These are phyloP conservation scores for Anisognathus igniventris DNA, from an alignment of 2,797 vertebrate genomes.

Conservation along the genomic window DNA sequence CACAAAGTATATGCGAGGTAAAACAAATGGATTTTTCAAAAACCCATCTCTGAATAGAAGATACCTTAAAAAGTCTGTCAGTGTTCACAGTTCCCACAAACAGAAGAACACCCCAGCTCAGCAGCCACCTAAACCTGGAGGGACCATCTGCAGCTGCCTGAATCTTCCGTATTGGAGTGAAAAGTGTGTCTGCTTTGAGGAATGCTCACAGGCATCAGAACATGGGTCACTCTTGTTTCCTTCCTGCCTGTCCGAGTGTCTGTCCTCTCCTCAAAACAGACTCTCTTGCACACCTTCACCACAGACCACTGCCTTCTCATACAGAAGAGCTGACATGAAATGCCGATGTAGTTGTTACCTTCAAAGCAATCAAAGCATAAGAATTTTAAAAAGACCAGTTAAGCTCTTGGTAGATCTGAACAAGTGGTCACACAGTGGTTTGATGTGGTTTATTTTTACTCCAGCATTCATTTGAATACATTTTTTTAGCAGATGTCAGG, in stretches of 20 bases:
- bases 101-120: neutral
- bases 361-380: neutral
- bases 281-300: neutral
- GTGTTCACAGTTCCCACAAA: neutral
- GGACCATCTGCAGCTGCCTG: neutral
- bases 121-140: neutral
- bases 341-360: neutral
- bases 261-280: neutral
- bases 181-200: neutral
- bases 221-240: neutral
- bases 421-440: neutral
- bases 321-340: neutral
- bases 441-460: neutral
- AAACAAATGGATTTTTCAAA: neutral
- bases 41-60: neutral
- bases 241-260: neutral
- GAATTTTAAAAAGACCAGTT: neutral
- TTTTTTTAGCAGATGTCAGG: neutral
- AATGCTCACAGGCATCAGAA: accelerated
- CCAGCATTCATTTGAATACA: neutral
- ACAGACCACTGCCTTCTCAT: neutral
- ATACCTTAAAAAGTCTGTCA: neutral
- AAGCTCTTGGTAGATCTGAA: neutral
- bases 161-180: neutral
- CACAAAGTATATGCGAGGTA: neutral